Evolutionary conservation across 2,888 invertebrate genomes (phyloP).

Genomic region (Campaea margaritaria): DNA sequence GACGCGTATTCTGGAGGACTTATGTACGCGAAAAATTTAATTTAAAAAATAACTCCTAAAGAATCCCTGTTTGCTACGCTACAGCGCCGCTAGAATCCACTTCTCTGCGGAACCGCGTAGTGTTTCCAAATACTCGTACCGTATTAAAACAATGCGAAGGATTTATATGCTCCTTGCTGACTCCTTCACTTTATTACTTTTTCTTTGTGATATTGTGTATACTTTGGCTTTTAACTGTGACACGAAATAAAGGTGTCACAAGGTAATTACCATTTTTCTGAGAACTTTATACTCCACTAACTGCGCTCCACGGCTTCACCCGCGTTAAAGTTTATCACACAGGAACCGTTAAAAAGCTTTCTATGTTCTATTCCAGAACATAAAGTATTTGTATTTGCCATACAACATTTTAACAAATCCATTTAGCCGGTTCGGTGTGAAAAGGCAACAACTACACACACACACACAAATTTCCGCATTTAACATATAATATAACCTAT

Average conservation of each 20-base stretch:
- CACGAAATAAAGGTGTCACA: not conserved
- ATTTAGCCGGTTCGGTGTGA: too few species aligned
- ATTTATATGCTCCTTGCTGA: constrained; percentile 17
- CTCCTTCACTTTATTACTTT: constrained; percentile 23
- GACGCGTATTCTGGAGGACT: constrained; percentile 48
- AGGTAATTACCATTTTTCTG: too few species aligned
- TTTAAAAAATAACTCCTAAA: constrained; percentile 60
- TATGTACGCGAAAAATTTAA: constrained; percentile 63
- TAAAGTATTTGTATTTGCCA: too few species aligned
- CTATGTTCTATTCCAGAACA: too few species aligned
- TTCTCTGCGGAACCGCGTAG: constrained; percentile 14
- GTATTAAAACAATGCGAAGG: constrained; percentile 27
- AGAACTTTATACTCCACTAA: too few species aligned
- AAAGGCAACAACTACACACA: too few species aligned
- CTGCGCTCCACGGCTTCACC: too few species aligned
- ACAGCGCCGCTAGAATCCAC: constrained; percentile 13
- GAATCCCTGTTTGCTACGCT: constrained; percentile 32
- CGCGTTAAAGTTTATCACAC: too few species aligned
- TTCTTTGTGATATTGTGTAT: not conserved
- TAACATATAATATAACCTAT: too few species aligned
- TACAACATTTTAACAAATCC: too few species aligned
- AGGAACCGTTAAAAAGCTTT: too few species aligned
- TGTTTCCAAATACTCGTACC: constrained; percentile 31
- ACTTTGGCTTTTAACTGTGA: not conserved
- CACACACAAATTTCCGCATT: too few species aligned